These are phyloP conservation scores for Hemitrygon akajei DNA, from an alignment of 2,797 vertebrate genomes.

Conservation along the genomic window DNA sequence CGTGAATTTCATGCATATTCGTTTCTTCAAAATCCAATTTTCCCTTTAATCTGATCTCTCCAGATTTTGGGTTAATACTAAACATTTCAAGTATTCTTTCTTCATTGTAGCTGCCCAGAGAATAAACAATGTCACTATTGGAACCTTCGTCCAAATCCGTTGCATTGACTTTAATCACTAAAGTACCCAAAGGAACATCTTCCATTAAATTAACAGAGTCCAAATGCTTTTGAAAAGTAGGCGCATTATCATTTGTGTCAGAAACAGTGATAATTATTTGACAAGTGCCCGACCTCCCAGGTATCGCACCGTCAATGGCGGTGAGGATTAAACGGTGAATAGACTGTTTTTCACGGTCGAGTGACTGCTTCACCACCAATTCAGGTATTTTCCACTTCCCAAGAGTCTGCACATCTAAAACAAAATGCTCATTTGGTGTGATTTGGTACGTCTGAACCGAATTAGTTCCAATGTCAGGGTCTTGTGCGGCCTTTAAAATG, in stretches of 20 bases:
- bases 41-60: neutral
- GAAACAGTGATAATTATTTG: neutral
- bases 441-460: conserved; percentile 51
- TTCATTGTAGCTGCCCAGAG: neutral
- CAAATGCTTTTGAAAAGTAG: neutral
- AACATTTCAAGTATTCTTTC: neutral
- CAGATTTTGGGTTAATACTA: neutral
- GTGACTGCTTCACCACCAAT: neutral
- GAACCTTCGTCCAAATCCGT: neutral
- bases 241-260: conserved; percentile 7
- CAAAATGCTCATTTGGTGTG: conserved; percentile 49
- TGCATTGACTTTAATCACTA: neutral
- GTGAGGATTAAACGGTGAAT: neutral
- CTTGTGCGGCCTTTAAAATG: conserved; percentile 51
- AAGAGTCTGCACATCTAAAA: conserved; percentile 44
- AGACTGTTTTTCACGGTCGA: neutral
- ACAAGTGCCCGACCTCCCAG: neutral
- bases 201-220: neutral
- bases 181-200: neutral
- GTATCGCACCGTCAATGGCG: neutral
- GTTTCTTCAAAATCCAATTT: conserved; percentile 28
- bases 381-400: conserved; percentile 13
- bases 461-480: conserved; percentile 48
- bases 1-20: neutral
- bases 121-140: neutral